Base-by-base conservation (phyloP, 1,140 invertebrate genomes). In the Euura lappo region DNA sequence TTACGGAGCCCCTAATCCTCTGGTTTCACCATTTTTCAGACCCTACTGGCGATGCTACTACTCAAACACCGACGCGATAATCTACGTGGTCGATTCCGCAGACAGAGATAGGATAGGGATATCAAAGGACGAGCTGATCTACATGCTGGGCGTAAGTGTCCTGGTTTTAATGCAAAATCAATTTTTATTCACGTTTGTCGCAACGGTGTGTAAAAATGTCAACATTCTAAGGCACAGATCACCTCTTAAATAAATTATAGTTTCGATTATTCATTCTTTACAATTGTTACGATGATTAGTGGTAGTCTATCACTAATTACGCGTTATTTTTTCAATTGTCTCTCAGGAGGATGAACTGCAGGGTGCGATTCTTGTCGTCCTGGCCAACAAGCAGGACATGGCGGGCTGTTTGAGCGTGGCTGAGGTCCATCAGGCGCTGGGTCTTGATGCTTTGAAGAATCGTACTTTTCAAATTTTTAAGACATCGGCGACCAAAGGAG, bases 21-120 rank as follows among this genome's bases (percentile, higher is more conserved):
- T 28, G 28, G 28, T 28, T 28, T 28, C 28, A 0, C 11, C 69
- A 10, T 77, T 75, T 75, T 92, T 73, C 87, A 96, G 98, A 89
- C 98, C 98, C 11, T 99, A 99, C 84, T 99, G 98, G 98, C 92
- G 98, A 88, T 99, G 98, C 92, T 99, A 99, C 88, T 99, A 99
- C 88, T 98, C 97, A 71, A 99, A 99, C 88, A 99, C 98, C 85
- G 98, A 99, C 91, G 98, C 98, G 81, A 99, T 99, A 83, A 99
- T 99, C 81, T 99, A 99, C 90, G 98, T 99, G 60, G 98, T 99
- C 65, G 99, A 99, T 87, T 99, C 98, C 71, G 98, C 97, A 76
- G 99, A 99, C 88, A 93, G 95, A 86, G 98, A 99, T 90, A 91
- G 99, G 89, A 98, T 99, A 90, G 97, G 97, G 72, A 99, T 99